These are phyloP conservation scores for Chelonia mydas DNA, from an alignment of 2,797 vertebrate species.

Conservation along the genomic window DNA sequence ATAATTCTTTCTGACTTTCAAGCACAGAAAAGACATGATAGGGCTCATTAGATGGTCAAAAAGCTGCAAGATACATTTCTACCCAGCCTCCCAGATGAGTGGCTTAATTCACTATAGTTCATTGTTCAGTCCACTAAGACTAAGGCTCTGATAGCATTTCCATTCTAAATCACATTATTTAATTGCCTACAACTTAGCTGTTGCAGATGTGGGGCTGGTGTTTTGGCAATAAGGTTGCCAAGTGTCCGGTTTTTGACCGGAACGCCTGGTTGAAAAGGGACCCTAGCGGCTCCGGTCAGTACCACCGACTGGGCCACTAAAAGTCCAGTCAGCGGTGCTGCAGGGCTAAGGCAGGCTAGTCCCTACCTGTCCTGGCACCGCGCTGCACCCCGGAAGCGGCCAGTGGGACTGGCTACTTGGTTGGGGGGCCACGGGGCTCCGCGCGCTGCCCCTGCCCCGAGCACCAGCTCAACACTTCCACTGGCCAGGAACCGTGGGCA, in stretches of 20 bases:
- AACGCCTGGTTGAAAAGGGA: too few species aligned
- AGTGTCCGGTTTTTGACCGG: too few species aligned
- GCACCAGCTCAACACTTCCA: too few species aligned
- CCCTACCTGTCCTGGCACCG: too few species aligned
- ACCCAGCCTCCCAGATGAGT: background rate
- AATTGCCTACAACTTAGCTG: background rate
- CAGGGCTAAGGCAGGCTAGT: too few species aligned
- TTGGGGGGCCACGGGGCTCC: fast-evolving
- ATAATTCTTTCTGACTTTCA: background rate
- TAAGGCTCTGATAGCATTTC: background rate
- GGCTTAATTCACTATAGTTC: background rate
- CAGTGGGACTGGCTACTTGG: too few species aligned
- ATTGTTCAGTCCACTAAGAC: background rate
- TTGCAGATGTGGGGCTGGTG: background rate
- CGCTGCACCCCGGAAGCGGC: too few species aligned
- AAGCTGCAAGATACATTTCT: background rate
- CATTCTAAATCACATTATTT: background rate
- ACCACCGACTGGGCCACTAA: too few species aligned
- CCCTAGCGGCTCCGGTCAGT: too few species aligned
- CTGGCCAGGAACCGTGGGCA: too few species aligned
- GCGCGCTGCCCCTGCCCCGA: too few species aligned
- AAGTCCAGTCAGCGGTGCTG: too few species aligned
- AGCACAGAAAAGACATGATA: background rate
- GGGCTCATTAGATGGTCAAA: background rate
- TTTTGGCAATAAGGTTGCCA: background rate